A percentile compares a stretch with the other conserved stretches of the same genome.
Evolutionary conservation across 2,888 invertebrate genomes (phyloP).

Genomic region (Caradrina clavipalpis): DNA sequence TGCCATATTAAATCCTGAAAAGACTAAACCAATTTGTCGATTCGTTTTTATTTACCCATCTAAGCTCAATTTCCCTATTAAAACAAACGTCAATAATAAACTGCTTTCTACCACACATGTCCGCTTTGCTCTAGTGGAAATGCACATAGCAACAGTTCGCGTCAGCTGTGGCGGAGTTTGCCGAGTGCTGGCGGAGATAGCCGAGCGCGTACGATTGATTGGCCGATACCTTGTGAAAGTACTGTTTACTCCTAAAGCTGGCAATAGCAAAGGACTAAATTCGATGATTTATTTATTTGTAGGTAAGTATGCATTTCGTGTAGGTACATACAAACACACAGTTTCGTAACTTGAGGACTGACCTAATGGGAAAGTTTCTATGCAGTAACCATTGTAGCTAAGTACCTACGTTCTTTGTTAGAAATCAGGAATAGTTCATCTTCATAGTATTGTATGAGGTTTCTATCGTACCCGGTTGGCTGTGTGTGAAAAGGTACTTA

Average conservation of each 20-base stretch:
- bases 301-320: conserved; percentile 27
- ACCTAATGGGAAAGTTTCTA: background rate
- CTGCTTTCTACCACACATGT: conserved; percentile 66
- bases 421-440: conserved; percentile 14
- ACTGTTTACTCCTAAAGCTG: conserved; percentile 66
- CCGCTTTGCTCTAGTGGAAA: conserved; percentile 71
- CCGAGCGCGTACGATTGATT: conserved; percentile 80
- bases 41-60: background rate
- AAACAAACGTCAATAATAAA: background rate
- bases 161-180: conserved; percentile 82
- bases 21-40: background rate
- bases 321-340: conserved; percentile 1
- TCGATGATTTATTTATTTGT: conserved; percentile 36
- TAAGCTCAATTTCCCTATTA: background rate
- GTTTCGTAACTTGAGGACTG: conserved; percentile 4
- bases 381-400: background rate
- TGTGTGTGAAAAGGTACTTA: too few species aligned
- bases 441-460: too few species aligned
- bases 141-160: conserved; percentile 89
- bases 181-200: conserved; percentile 70
- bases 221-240: conserved; percentile 73
- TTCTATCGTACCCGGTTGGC: too few species aligned
- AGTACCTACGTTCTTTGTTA: conserved; percentile 40
- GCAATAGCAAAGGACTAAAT: conserved; percentile 53
- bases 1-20: background rate